phyloP scores from a whole-genome alignment of 2,888 invertebrate species.

The Agonum fuliginosum region DNA sequence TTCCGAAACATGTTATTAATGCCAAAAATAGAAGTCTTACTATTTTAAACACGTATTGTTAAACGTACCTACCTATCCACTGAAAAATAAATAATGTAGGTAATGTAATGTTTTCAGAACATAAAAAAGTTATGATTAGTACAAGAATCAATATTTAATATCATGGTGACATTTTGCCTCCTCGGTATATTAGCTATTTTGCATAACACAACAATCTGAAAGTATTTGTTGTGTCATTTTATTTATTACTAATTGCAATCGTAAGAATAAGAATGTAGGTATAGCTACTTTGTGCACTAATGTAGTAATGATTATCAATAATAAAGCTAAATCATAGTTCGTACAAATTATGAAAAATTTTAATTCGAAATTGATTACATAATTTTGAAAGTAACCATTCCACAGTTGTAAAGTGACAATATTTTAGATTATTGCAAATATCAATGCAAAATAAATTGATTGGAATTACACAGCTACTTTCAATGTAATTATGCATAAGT shows the following conservation, averaged over 20 bases:
- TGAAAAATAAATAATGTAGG: too few species aligned
- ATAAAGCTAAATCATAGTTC: slow-evolving; percentile 1
- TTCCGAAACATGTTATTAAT: too few species aligned
- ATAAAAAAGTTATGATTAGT: too few species aligned
- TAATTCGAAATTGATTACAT: slow-evolving; percentile 12
- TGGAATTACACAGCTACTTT: background rate
- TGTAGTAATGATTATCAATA: background rate
- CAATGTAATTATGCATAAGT: background rate
- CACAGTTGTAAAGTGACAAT: slow-evolving; percentile 26
- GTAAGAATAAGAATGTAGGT: background rate
- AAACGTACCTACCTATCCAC: too few species aligned
- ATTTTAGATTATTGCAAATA: slow-evolving; percentile 3
- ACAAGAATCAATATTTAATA: too few species aligned
- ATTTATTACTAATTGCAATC: background rate
- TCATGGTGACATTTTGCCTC: too few species aligned
- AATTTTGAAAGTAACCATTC: slow-evolving; percentile 27
- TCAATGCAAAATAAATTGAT: slow-evolving; percentile 17
- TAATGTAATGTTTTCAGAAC: too few species aligned
- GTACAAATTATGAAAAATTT: slow-evolving; percentile 8
- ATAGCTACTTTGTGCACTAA: background rate
- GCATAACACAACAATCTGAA: too few species aligned
- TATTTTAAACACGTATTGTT: too few species aligned
- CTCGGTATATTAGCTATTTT: too few species aligned
- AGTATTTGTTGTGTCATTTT: background rate
- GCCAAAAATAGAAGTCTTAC: too few species aligned